These are phyloP conservation scores for Pandion haliaetus DNA, from an alignment of 2,113 vertebrate genomes.

Conservation along the genomic window DNA sequence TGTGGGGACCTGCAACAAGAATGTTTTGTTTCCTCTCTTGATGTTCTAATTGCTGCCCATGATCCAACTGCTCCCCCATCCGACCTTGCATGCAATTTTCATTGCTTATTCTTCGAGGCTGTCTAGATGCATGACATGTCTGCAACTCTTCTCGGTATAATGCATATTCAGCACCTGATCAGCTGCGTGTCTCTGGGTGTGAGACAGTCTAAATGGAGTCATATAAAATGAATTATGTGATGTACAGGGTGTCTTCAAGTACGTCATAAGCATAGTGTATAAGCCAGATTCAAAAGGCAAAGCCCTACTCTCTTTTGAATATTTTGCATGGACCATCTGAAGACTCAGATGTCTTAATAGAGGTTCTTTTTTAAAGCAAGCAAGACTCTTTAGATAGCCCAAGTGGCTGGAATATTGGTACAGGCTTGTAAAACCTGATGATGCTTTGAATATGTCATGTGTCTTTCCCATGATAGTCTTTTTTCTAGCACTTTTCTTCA, in stretches of 20 bases:
- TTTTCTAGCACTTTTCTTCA: neutral
- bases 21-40: conserved; percentile 56
- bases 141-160: conserved; percentile 26
- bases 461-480: neutral
- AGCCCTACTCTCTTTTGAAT: neutral
- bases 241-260: conserved; percentile 3
- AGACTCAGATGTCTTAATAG: neutral
- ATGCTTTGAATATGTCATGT: neutral
- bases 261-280: neutral
- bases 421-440: neutral
- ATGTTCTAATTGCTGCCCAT: conserved; percentile 66
- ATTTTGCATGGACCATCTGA: neutral
- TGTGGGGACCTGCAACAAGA: conserved; percentile 55
- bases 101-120: conserved; percentile 34
- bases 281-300: neutral
- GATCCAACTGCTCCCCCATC: conserved; percentile 70
- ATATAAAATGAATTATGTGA: conserved; percentile 4
- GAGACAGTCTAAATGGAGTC: conserved; percentile 35
- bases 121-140: neutral
- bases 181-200: conserved; percentile 20
- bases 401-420: neutral
- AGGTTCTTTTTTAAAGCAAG: neutral
- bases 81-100: conserved; percentile 60
- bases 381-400: neutral
- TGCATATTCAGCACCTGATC: conserved; percentile 59